Conservation (phyloP, 2,113 vertebrate genomes). For the Ammodytes marinus region DNA sequence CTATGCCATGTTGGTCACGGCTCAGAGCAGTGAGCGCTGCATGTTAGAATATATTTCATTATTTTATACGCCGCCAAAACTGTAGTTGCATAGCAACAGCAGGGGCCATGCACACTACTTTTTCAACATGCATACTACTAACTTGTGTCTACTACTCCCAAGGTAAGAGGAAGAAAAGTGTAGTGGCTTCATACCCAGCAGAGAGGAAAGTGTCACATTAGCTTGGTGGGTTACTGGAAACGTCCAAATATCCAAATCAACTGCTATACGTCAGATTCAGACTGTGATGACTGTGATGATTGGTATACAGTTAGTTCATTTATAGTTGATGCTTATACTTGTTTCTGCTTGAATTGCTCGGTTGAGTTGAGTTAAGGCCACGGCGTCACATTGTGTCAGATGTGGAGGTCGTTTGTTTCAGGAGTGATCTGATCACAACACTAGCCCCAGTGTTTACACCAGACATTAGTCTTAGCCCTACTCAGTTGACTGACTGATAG, state of each 20-base stretch:
- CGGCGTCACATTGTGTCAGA: too few relatives aligned
- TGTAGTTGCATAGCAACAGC: constrained; percentile 74
- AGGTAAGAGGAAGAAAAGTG: constrained; percentile 19
- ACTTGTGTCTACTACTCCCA: constrained; percentile 10
- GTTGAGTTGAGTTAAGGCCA: too few relatives aligned
- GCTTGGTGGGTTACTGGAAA: background rate
- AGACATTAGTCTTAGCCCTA: background rate
- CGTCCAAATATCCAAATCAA: background rate
- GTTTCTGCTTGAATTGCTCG: background rate
- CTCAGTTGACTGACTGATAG: background rate
- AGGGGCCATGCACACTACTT: constrained; percentile 31
- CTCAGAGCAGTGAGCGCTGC: constrained; percentile 27
- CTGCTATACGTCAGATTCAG: background rate
- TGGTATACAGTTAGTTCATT: background rate
- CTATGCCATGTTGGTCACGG: constrained; percentile 32
- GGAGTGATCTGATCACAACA: too few relatives aligned
- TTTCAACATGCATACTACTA: constrained; percentile 14
- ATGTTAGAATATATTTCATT: constrained; percentile 16
- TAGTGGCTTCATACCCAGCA: background rate
- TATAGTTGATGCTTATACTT: background rate
- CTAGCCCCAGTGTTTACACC: background rate
- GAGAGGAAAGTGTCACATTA: constrained; percentile 1
- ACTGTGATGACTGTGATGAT: too few relatives aligned
- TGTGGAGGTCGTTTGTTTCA: too few relatives aligned
- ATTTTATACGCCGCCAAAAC: constrained; percentile 27